Conservation (phyloP, 1,140 invertebrate species). For the Solen grandis region DNA sequence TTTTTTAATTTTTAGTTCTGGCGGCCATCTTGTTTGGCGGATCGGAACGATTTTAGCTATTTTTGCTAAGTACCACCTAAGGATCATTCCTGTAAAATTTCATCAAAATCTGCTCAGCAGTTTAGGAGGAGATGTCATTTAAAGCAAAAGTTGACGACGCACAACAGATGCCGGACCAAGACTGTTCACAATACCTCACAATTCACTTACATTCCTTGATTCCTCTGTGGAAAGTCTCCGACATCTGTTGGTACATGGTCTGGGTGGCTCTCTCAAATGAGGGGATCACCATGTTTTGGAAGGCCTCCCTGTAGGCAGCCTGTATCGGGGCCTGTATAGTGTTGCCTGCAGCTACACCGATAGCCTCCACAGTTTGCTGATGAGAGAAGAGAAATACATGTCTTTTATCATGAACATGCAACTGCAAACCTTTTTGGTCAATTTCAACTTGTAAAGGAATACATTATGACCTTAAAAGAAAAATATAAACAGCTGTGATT, state of each 20-base stretch:
- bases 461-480: background rate
- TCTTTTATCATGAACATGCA: too few relatives aligned
- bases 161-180: too few relatives aligned
- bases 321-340: constrained; percentile 86
- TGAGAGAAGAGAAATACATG: constrained; percentile 56
- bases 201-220: constrained; percentile 91
- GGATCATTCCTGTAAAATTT: too few relatives aligned
- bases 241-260: constrained; percentile 93
- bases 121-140: too few relatives aligned
- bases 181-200: too few relatives aligned
- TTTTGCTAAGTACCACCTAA: too few relatives aligned
- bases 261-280: constrained; percentile 91
- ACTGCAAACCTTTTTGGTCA: background rate
- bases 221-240: constrained; percentile 91
- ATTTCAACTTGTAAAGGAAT: background rate
- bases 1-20: too few relatives aligned
- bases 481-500: background rate
- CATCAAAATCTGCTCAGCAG: too few relatives aligned
- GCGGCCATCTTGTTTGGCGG: too few relatives aligned
- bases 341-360: constrained; percentile 86
- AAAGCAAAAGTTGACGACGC: too few relatives aligned
- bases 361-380: constrained; percentile 87
- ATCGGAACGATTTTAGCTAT: too few relatives aligned
- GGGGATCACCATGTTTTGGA: constrained; percentile 88
- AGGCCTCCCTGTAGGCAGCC: constrained; percentile 87